Evolutionary conservation across 37 sponge, comb jelly and placozoan genomes (phyloP), one percentile per base, ranked within the genome.

Genomic region (Agelas oroides): DNA sequence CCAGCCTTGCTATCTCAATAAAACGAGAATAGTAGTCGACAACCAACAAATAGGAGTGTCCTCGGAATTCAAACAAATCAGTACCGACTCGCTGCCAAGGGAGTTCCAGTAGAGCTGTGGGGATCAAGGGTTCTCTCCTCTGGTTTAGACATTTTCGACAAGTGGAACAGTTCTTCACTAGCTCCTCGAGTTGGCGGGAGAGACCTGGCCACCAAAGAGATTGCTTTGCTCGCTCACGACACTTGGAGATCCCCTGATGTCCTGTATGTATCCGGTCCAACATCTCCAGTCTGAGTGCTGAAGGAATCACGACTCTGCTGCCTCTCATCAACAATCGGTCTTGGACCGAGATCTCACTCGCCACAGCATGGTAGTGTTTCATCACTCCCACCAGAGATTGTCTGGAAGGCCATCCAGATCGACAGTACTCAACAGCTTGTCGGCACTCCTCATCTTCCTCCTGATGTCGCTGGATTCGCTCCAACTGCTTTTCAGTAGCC

Each of bases 241-340:
- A n/a, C n/a, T 88, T 80, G 63, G 77, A n/a, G 32, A 74, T 80
- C 8, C 88, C 88, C 40, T 81, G 82, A 28, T 80, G 82, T 74
- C 88, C 88, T 38, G 18, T 66, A 60, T 88, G 88, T 33, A 88
- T 61, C 62, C 65, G 59, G 17, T 88, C 40, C 63, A 88, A 46
- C 25, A 56, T 81, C 55, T 80, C 81, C 28, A 23, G 23, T 63
- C 79, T 53, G n/a, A 88, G 67, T 11, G 79, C 24, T 56, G 25
- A 28, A 33, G 88, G 82, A 19, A 80, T 75, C 21, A 72, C 81
- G 19, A 87, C 63, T 53, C 70, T 58, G 79, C 13, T 18, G 30
- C 79, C 75, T 32, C 75, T 33, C 39, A 88, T 63, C 31, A 81
- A 65, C 52, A 88, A 54, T 24, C 82, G 83, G 31, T 88, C 59